Evolutionary conservation across 2,888 invertebrate genomes (phyloP).

Genomic region (Philaethria dido): DNA sequence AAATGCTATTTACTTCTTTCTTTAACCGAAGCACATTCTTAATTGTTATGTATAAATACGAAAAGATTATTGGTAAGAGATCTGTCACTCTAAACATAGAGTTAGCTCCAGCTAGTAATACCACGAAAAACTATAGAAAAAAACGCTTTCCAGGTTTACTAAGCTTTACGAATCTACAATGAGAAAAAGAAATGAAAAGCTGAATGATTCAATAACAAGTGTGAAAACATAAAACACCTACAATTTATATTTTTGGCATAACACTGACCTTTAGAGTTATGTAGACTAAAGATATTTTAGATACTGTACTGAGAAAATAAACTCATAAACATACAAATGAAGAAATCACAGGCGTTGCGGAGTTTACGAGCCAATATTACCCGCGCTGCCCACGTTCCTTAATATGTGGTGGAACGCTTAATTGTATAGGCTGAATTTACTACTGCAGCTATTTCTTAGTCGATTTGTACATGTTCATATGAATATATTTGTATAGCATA

Average conservation of each 20-base stretch:
- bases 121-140: too few species aligned
- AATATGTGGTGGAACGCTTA: conserved; percentile 16
- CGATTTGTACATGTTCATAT: not conserved
- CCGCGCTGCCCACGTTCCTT: conserved; percentile 6
- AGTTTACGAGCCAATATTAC: conserved; percentile 41
- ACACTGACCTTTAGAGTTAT: conserved; percentile 47
- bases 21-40: too few species aligned
- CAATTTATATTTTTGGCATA: conserved; percentile 29
- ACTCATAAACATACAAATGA: conserved; percentile 34
- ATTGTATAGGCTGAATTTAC: conserved; percentile 21
- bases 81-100: too few species aligned
- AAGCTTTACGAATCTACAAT: not conserved
- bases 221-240: conserved; percentile 8
- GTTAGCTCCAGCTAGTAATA: too few species aligned
- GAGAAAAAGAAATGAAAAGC: not conserved
- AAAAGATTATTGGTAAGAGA: too few species aligned
- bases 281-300: conserved; percentile 35
- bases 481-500: not conserved
- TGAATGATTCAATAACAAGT: not conserved
- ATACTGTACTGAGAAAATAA: conserved; percentile 31
- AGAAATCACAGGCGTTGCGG: conserved; percentile 21
- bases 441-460: not conserved
- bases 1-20: too few species aligned
- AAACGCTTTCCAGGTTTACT: too few species aligned
- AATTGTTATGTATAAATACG: too few species aligned